A percentile compares a stretch with the other conserved stretches of the same genome.
Conservation (phyloP, 2,113 vertebrate species). For the Chinchilla lanigera region DNA sequence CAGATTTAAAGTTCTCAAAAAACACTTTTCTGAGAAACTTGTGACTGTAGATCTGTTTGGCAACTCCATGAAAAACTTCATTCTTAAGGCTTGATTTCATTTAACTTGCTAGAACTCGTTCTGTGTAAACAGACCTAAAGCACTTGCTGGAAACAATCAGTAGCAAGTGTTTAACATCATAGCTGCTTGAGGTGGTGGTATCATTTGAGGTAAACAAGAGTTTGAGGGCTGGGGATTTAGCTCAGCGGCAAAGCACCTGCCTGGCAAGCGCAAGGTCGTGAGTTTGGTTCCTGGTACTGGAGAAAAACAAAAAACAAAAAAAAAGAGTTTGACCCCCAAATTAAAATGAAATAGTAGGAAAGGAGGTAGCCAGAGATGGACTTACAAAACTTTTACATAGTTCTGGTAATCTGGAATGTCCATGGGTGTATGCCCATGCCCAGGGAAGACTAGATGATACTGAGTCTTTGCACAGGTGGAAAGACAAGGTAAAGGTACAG, state of each 20-base stretch:
- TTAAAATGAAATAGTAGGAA: background rate
- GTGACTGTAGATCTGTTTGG: background rate
- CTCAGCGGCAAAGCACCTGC: too few species aligned
- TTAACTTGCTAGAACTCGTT: background rate
- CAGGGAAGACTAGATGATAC: background rate
- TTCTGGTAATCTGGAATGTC: background rate
- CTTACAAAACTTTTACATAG: background rate
- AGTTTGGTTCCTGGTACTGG: too few species aligned
- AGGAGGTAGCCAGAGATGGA: background rate
- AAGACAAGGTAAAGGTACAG: background rate
- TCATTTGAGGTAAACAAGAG: background rate
- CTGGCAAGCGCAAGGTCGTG: too few species aligned
- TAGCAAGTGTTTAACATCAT: background rate
- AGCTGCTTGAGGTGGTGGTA: background rate
- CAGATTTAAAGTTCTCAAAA: background rate
- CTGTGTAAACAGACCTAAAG: background rate
- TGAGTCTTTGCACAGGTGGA: background rate
- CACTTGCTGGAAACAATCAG: constrained; percentile 6
- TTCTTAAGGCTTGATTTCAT: background rate
- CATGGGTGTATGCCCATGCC: background rate
- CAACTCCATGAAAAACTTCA: background rate
- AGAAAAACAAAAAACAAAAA: too few species aligned
- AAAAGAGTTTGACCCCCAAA: background rate
- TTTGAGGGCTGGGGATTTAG: too few species aligned
- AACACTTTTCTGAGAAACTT: background rate